phyloP scores from a whole-genome alignment of 2,797 vertebrate genomes.

The Siniperca obscura region DNA sequence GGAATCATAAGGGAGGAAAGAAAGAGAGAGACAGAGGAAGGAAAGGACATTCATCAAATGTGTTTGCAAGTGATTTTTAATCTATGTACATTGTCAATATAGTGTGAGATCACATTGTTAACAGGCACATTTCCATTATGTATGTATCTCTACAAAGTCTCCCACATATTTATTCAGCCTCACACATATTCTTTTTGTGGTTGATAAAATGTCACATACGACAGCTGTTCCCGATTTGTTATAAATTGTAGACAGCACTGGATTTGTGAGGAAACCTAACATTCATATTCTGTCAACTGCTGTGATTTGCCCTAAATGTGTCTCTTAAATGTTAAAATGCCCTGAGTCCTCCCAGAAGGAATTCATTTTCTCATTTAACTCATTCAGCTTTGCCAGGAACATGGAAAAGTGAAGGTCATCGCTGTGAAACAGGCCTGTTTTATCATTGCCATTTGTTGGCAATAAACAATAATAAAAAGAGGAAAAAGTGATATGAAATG shows the following conservation, averaged over 20 bases:
- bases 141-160: slow-evolving; percentile 22
- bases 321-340: slow-evolving; percentile 65
- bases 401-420: slow-evolving; percentile 18
- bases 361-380: slow-evolving; percentile 29
- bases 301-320: slow-evolving; percentile 69
- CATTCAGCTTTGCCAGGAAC: slow-evolving; percentile 22
- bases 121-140: slow-evolving; percentile 28
- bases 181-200: slow-evolving; percentile 14
- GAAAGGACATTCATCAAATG: slow-evolving; percentile 28
- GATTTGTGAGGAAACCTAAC: slow-evolving; percentile 34
- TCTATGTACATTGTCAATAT: slow-evolving; percentile 4
- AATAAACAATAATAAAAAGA: slow-evolving; percentile 7
- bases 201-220: slow-evolving; percentile 48
- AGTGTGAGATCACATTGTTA: slow-evolving; percentile 10
- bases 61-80: slow-evolving; percentile 28
- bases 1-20: neutral
- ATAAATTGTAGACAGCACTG: slow-evolving; percentile 26
- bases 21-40: slow-evolving; percentile 18
- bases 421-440: slow-evolving; percentile 5
- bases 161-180: slow-evolving; percentile 25
- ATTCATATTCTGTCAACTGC: slow-evolving; percentile 50
- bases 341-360: slow-evolving; percentile 23
- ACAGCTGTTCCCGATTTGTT: slow-evolving; percentile 43
- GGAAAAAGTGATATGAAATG: neutral
- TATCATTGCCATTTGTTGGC: neutral